Evolutionary conservation across 2,888 invertebrate genomes (phyloP).

Genomic region (Ceriagrion tenellum): DNA sequence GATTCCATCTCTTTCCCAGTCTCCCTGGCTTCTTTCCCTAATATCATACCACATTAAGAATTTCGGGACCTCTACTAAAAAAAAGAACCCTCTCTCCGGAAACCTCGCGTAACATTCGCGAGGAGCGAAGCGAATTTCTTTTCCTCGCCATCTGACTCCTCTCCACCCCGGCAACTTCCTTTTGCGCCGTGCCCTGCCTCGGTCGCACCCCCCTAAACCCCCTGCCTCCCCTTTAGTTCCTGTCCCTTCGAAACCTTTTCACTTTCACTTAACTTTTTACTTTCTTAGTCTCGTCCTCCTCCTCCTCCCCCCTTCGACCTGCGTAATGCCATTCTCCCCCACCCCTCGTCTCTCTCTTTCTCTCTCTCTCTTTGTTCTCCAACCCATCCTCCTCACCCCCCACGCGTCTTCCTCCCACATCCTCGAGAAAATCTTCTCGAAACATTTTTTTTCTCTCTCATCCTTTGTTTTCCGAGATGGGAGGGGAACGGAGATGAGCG

Average conservation of each 20-base stretch:
- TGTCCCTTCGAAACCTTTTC: conserved; percentile 56
- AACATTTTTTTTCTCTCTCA: conserved; percentile 17
- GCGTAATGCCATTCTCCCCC: conserved; percentile 43
- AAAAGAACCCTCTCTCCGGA: not conserved
- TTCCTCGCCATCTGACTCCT: not conserved
- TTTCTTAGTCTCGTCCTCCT: conserved; percentile 9
- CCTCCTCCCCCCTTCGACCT: not conserved
- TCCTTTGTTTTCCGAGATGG: conserved; percentile 50
- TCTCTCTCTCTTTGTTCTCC: not conserved
- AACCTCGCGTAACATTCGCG: not conserved
- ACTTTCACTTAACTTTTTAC: conserved; percentile 67
- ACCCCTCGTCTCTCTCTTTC: too few species aligned
- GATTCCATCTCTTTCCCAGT: too few species aligned
- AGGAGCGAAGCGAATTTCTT: not conserved
- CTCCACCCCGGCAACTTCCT: not conserved
- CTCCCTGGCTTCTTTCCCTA: too few species aligned
- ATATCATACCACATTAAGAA: not conserved
- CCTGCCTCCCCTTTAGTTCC: not conserved
- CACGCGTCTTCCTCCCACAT: not conserved
- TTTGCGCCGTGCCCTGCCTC: too few species aligned
- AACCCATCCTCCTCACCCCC: not conserved
- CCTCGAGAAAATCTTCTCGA: conserved; percentile 45
- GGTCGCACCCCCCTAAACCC: not conserved
- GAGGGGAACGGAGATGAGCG: not conserved
- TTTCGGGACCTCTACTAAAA: not conserved